A percentile compares a stretch with the other conserved stretches of the same genome.
phyloP scores from a whole-genome alignment of 2,888 invertebrate genomes.

The Dilophus febrilis region DNA sequence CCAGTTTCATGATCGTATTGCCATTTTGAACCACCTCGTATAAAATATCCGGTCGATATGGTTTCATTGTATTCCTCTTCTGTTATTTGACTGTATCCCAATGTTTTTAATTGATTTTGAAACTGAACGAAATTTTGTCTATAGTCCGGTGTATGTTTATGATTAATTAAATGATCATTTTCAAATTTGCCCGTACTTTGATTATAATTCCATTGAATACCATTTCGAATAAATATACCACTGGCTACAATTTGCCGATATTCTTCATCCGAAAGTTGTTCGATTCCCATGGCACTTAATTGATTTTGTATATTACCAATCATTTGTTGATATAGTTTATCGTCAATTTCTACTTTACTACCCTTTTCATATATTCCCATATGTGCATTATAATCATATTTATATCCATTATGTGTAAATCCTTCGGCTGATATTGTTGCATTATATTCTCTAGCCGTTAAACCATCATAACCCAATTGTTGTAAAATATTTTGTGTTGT shows the following conservation, averaged over 20 bases:
- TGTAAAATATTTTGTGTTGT: background rate
- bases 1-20: conserved; percentile 2
- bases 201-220: background rate
- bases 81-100: conserved; percentile 1
- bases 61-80: conserved; percentile 4
- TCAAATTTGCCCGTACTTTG: background rate
- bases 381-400: conserved; percentile 2
- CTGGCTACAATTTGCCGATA: background rate
- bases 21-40: background rate
- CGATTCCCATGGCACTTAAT: background rate
- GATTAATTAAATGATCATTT: background rate
- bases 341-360: background rate
- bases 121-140: background rate
- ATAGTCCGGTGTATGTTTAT: conserved; percentile 1
- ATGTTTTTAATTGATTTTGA: background rate
- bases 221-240: conserved; percentile 1
- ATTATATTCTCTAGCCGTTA: conserved; percentile 1
- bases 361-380: conserved; percentile 2
- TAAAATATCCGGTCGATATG: background rate
- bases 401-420: conserved; percentile 5
- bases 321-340: background rate
- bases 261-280: background rate
- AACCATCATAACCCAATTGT: conserved; percentile 2
- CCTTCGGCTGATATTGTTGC: conserved; percentile 1
- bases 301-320: background rate